These are phyloP conservation scores for Busseola fusca DNA, from an alignment of 2,888 invertebrate genomes.

Conservation along the genomic window DNA sequence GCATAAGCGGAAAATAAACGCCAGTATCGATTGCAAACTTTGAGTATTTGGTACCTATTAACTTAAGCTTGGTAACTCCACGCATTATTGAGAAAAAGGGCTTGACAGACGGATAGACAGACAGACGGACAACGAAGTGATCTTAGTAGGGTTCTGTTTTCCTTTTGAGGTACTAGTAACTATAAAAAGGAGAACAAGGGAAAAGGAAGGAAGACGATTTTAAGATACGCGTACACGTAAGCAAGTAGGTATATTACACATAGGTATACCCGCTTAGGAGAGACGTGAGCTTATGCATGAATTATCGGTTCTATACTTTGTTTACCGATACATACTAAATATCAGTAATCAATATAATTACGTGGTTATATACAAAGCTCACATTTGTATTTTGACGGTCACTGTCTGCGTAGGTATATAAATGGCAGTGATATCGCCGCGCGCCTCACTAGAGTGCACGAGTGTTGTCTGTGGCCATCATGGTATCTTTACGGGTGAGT, in stretches of 20 bases:
- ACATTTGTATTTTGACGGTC: slow-evolving; percentile 51
- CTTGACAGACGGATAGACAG: too few relatives aligned
- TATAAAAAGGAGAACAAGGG: too few relatives aligned
- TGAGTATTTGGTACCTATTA: too few relatives aligned
- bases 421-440: slow-evolving; percentile 49
- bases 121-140: too few relatives aligned
- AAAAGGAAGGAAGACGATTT: too few relatives aligned
- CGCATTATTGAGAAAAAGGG: too few relatives aligned
- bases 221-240: background rate
- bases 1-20: too few relatives aligned
- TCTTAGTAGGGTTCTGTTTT: too few relatives aligned
- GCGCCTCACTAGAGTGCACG: slow-evolving; percentile 60
- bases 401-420: slow-evolving; percentile 53
- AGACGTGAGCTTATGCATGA: background rate
- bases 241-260: background rate
- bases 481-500: slow-evolving; percentile 61
- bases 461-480: slow-evolving; percentile 48
- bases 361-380: slow-evolving; percentile 39
- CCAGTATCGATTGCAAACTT: too few relatives aligned
- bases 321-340: slow-evolving; percentile 7
- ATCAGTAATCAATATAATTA: slow-evolving; percentile 14
- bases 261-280: background rate
- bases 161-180: too few relatives aligned
- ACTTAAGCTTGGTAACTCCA: too few relatives aligned
- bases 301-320: background rate